A percentile compares a stretch with the other conserved stretches of the same genome.
Evolutionary conservation across 2,113 vertebrate species (phyloP).

Genomic region (Syngnathoides biaculeatus): DNA sequence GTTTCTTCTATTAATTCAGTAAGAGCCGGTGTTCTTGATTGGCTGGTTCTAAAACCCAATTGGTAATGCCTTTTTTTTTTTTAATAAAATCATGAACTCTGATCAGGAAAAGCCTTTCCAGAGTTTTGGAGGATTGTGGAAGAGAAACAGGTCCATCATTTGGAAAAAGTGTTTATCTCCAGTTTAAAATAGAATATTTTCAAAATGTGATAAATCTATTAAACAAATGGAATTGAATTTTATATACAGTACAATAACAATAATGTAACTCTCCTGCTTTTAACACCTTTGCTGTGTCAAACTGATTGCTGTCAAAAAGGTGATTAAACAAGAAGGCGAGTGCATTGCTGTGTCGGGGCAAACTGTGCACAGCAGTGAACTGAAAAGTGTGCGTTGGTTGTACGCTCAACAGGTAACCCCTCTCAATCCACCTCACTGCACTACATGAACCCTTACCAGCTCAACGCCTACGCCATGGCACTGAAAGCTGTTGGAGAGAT

Average conservation of each 20-base stretch:
- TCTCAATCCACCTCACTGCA: constrained; percentile 91
- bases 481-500: constrained; percentile 90
- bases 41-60: no score
- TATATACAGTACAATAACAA: not conserved
- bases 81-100: no score
- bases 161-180: no score
- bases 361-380: not conserved
- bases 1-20: no score
- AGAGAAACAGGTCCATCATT: no score
- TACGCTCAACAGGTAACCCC: constrained; percentile 74
- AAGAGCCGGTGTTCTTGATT: no score
- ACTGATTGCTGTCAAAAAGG: not conserved
- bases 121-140: no score
- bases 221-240: no score
- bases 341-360: not conserved
- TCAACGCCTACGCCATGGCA: constrained; percentile 90
- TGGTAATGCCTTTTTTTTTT: no score
- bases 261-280: not conserved
- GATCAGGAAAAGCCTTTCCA: no score
- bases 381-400: not conserved
- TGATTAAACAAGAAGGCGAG: not conserved
- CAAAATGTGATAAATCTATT: not conserved
- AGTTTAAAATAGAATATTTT: no score
- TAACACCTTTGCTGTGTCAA: not conserved
- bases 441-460: constrained; percentile 95